These are phyloP conservation scores for Ifrita kowaldi DNA, from an alignment of 2,113 vertebrate genomes.

Conservation along the genomic window DNA sequence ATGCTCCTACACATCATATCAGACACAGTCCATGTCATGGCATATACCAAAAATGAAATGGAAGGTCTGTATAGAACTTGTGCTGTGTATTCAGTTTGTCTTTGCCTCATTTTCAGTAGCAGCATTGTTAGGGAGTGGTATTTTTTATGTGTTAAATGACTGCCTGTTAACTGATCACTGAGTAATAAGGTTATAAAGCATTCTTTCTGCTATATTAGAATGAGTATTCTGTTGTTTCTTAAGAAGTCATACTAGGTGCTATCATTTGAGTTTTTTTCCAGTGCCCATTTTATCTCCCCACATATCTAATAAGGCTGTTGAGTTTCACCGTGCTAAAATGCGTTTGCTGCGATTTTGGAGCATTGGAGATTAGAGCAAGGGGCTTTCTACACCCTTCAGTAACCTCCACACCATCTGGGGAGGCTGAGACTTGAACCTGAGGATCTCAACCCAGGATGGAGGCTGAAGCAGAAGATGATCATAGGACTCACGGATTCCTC, in stretches of 20 bases:
- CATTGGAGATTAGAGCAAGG: not conserved
- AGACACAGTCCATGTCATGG: not conserved
- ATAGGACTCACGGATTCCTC: not conserved
- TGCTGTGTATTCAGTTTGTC: not conserved
- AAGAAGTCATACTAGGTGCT: not conserved
- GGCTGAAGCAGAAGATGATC: not conserved
- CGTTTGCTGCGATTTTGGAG: not conserved
- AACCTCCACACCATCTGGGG: not conserved
- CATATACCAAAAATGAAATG: not conserved
- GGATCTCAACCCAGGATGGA: not conserved
- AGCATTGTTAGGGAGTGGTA: not conserved
- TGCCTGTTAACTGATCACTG: not conserved
- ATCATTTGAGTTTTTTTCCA: not conserved
- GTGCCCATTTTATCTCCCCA: not conserved
- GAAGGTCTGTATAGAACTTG: not conserved
- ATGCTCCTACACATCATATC: not conserved
- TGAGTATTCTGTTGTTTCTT: not conserved
- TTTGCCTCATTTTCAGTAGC: not conserved
- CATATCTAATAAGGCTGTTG: not conserved
- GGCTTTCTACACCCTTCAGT: not conserved
- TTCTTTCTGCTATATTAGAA: not conserved
- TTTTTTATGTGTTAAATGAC: not conserved
- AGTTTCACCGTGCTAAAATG: not conserved
- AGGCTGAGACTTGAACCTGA: not conserved
- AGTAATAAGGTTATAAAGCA: not conserved